phyloP scores from a whole-genome alignment of 1,140 invertebrate genomes.

The Sipha flava region DNA sequence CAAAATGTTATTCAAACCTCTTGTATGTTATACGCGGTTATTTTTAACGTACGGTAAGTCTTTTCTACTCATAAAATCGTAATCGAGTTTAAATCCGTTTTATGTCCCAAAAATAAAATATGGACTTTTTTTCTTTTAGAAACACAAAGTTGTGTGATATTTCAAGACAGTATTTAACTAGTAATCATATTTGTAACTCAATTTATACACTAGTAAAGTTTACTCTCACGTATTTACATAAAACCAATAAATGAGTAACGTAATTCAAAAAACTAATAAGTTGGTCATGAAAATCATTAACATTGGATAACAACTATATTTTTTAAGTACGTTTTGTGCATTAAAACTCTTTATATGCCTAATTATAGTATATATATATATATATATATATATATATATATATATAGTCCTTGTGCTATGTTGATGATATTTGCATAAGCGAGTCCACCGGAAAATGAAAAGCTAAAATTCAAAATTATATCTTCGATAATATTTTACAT shows the following conservation, averaged over 20 bases:
- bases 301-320: too few species aligned
- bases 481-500: too few species aligned
- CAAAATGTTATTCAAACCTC: background rate
- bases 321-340: too few species aligned
- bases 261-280: background rate
- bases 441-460: too few species aligned
- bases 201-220: background rate
- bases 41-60: background rate
- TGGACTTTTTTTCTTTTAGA: background rate
- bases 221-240: background rate
- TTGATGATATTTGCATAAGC: too few species aligned
- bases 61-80: background rate
- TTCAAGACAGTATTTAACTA: background rate
- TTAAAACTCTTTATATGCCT: too few species aligned
- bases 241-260: too few species aligned
- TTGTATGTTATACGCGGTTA: background rate
- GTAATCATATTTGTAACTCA: background rate
- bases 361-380: too few species aligned
- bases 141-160: background rate
- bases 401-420: too few species aligned
- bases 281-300: too few species aligned
- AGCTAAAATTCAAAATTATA: too few species aligned
- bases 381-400: too few species aligned
- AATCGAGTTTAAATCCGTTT: constrained; percentile 25
- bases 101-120: constrained; percentile 5